Evolutionary conservation across 2,888 invertebrate genomes (phyloP), one percentile per base, ranked within the genome.

Genomic region (Epirrhoe tristata): DNA sequence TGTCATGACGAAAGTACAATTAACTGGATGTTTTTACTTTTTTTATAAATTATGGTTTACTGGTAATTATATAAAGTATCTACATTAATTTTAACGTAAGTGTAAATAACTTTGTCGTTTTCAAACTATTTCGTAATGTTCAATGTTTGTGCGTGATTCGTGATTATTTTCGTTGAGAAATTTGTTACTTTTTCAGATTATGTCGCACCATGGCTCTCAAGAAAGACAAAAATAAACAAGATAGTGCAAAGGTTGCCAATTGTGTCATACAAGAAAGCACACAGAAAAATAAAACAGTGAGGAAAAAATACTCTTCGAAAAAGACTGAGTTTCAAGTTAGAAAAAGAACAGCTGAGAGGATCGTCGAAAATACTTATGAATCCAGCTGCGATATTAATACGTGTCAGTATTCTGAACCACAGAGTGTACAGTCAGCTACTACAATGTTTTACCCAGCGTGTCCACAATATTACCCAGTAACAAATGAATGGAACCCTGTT

Each of bases 401-500:
- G n/a, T 4, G 31, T 52, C 39, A 52, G 34, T 51, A 24, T 52
- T 58, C 53, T 1, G 24, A 14, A 50, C n/a, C 24, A 17, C 43
- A 59, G 31, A 8, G 46, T 48, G 12, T 16, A 17, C 51, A 16
- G 17, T 32, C 39, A 16, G 17, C 34, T 43, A 62, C 34, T 43
- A 62, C 39, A 51, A 69, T 63, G 63, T 66, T 60, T 63, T 63
- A 58, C 32, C 66, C 66, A 8, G 60, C 59, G 10, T 62, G 48
- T 39, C 62, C 74, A n/a, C 73, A 75, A 43, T 74, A 75, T 36
- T 72, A 67, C 48, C 76, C 79, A 43, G 57, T 74, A 6, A 43
- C 70, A 6, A 73, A 74, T 5, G 77, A 81, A 51, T 80, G 80
- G 80, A 75, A 43, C 58, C 69, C 80, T 12, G 39, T 74, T 69